Conservation (phyloP, 2,113 vertebrate genomes). For the Sardina pilchardus region DNA sequence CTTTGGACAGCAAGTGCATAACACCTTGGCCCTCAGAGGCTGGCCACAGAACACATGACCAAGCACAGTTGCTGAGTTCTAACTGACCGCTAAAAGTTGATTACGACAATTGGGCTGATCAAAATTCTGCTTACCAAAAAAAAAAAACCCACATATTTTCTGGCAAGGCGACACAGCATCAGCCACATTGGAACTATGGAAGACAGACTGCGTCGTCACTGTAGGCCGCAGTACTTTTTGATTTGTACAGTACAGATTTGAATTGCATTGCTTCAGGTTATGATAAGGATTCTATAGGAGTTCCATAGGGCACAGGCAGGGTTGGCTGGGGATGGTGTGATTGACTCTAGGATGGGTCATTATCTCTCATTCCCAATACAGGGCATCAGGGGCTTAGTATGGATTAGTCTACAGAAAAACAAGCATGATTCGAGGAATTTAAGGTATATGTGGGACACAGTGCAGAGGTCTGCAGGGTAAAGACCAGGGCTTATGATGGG, state of each 20-base stretch:
- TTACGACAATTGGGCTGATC: not conserved
- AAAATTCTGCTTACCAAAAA: not conserved
- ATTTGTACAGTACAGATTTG: not conserved
- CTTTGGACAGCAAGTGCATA: not conserved
- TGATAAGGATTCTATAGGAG: not conserved
- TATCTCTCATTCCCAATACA: slow-evolving; percentile 63
- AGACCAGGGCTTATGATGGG: not conserved
- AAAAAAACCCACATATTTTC: not conserved
- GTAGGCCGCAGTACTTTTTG: not conserved
- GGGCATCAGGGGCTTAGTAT: slow-evolving; percentile 61
- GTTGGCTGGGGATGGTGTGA: not conserved
- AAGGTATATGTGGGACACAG: not conserved
- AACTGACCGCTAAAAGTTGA: not conserved
- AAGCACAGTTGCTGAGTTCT: not conserved
- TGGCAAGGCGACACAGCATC: not conserved
- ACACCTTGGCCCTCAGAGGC: not conserved
- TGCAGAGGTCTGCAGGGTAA: not conserved
- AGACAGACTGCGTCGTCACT: not conserved
- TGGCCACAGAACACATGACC: not conserved
- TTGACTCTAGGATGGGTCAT: not conserved
- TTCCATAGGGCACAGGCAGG: not conserved
- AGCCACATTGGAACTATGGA: not conserved
- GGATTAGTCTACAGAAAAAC: slow-evolving; percentile 46
- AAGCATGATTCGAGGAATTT: slow-evolving; percentile 23
- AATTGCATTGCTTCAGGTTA: not conserved